Percentiles rank a stretch among this genome's conserved stretches.
Conservation (phyloP, 1,140 invertebrate genomes). For the Acyrthosiphon pisum region DNA sequence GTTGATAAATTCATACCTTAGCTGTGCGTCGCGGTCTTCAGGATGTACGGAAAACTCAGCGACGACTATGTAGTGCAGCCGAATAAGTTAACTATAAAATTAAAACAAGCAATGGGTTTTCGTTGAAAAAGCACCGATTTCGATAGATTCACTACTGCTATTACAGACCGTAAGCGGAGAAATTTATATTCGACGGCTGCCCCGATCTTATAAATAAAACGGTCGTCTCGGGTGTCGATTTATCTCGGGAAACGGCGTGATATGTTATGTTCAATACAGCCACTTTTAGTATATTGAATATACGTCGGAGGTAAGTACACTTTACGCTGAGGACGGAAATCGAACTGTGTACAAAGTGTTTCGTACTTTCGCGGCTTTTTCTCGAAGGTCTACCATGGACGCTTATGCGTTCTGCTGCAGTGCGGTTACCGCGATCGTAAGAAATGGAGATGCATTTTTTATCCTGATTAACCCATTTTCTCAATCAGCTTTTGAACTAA, state of each 20-base stretch:
- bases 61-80: neutral
- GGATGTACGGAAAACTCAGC: too few relatives aligned
- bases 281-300: neutral
- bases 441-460: neutral
- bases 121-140: neutral
- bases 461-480: neutral
- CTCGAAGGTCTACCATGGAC: neutral
- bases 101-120: neutral
- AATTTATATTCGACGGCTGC: neutral
- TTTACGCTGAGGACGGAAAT: neutral
- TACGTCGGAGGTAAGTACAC: neutral
- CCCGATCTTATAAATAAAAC: conserved; percentile 16
- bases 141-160: neutral
- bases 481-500: neutral
- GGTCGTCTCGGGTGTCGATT: neutral
- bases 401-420: too few relatives aligned
- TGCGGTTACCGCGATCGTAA: neutral
- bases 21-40: too few relatives aligned
- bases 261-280: neutral
- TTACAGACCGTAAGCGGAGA: neutral
- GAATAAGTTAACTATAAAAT: neutral
- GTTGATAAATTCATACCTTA: too few relatives aligned
- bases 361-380: neutral
- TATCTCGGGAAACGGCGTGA: neutral
- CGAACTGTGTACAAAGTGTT: neutral